These are phyloP conservation scores for Halichoeres trimaculatus DNA, from an alignment of 2,113 vertebrate genomes.

Conservation along the genomic window DNA sequence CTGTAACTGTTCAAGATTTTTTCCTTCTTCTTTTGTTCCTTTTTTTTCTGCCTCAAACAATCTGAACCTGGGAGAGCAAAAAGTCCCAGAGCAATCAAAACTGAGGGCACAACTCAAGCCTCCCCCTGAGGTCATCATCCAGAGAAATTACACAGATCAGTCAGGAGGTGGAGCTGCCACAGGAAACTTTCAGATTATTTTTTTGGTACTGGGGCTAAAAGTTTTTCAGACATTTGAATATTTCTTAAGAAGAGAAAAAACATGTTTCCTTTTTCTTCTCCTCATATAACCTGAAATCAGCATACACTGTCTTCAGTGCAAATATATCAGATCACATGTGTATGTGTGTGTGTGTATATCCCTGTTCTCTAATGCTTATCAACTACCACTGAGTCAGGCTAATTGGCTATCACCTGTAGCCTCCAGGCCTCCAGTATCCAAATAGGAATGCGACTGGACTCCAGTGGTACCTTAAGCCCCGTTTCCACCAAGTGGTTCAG, in stretches of 20 bases:
- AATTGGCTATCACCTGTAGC: no score
- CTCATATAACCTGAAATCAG: neutral
- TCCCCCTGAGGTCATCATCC: constrained; percentile 8
- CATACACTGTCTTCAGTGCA: neutral
- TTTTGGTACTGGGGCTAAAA: neutral
- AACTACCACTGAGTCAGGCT: no score
- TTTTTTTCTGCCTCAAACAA: constrained; percentile 22
- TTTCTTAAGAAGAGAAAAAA: neutral
- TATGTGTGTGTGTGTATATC: no score
- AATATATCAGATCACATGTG: no score
- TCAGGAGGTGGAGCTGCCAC: neutral
- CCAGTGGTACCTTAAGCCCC: no score
- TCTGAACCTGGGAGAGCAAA: constrained; percentile 32
- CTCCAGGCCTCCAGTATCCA: no score
- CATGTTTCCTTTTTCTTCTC: neutral
- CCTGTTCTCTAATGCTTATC: no score
- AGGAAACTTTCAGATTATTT: neutral
- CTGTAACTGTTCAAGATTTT: constrained; percentile 7
- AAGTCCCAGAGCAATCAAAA: constrained; percentile 43
- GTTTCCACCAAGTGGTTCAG: no score
- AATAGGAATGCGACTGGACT: no score
- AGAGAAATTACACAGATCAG: constrained; percentile 3
- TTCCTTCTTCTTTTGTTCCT: neutral
- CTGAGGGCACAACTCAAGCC: constrained; percentile 15
- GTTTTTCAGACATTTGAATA: neutral